phyloP scores from a whole-genome alignment of 2,888 invertebrate species.

The Drosophila acutilabella region DNA sequence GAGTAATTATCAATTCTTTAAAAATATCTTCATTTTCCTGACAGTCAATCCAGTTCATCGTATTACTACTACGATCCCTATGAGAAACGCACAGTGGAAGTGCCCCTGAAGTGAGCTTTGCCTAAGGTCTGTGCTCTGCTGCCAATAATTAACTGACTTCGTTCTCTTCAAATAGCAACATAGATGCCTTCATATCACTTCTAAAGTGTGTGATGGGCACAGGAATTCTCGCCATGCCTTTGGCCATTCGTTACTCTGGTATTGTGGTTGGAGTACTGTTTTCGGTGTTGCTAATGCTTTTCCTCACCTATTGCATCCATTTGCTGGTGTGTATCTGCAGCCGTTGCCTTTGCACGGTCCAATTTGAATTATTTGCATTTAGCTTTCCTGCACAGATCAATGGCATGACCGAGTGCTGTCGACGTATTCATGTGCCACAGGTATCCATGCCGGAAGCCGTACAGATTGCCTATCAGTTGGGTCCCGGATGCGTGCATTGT shows the following conservation, averaged over 20 bases:
- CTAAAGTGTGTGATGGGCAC: constrained; percentile 72
- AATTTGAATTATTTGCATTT: constrained; percentile 51
- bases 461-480: constrained; percentile 54
- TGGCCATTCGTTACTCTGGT: constrained; percentile 65
- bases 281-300: constrained; percentile 57
- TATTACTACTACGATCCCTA: constrained; percentile 63
- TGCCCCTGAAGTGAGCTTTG: constrained; percentile 60
- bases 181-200: constrained; percentile 65
- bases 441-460: constrained; percentile 71
- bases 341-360: constrained; percentile 13
- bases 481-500: constrained; percentile 61
- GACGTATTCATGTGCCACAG: constrained; percentile 59
- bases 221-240: constrained; percentile 69
- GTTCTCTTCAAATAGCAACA: constrained; percentile 46
- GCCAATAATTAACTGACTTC: constrained; percentile 5
- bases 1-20: neutral
- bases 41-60: constrained; percentile 54
- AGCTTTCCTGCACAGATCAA: constrained; percentile 50
- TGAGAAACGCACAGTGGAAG: constrained; percentile 61
- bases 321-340: constrained; percentile 63
- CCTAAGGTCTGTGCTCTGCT: neutral
- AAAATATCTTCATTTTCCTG: neutral
- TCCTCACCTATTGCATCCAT: constrained; percentile 70
- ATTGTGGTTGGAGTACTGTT: constrained; percentile 50
- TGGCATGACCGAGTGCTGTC: constrained; percentile 73